phyloP scores from a whole-genome alignment of 2,797 vertebrate species.

The Eurystomus glaucurus region DNA sequence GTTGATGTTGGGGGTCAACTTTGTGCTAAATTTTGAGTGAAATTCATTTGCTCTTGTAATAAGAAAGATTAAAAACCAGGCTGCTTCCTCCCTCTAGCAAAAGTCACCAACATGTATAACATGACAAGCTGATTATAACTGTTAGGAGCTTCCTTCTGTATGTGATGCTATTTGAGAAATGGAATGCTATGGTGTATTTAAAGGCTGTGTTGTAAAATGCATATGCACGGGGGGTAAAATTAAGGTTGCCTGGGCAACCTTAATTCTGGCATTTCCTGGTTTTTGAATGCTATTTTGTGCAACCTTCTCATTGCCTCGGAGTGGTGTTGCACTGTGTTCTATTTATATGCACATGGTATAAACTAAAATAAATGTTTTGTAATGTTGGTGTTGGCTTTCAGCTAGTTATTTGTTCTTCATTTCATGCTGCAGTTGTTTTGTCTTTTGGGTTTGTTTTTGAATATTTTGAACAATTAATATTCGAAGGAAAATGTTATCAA shows the following conservation, averaged over 20 bases:
- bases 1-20: not conserved
- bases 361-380: slow-evolving; percentile 48
- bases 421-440: not conserved
- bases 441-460: not conserved
- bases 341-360: not conserved
- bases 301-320: slow-evolving; percentile 38
- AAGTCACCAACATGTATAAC: not conserved
- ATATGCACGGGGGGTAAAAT: slow-evolving; percentile 53
- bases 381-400: slow-evolving; percentile 13
- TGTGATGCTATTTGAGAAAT: slow-evolving; percentile 23
- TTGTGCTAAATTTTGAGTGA: not conserved
- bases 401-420: not conserved
- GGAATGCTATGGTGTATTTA: slow-evolving; percentile 50
- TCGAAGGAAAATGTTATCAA: not conserved
- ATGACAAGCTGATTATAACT: not conserved
- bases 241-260: slow-evolving; percentile 72
- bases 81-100: not conserved
- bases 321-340: slow-evolving; percentile 43
- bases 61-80: not conserved
- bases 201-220: slow-evolving; percentile 43
- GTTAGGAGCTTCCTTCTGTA: not conserved
- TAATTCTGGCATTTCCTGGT: slow-evolving; percentile 77
- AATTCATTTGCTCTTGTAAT: not conserved
- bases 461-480: not conserved
- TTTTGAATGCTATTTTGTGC: slow-evolving; percentile 59